phyloP scores from a whole-genome alignment of 2,888 invertebrate genomes.

The Cephus sareptanus region DNA sequence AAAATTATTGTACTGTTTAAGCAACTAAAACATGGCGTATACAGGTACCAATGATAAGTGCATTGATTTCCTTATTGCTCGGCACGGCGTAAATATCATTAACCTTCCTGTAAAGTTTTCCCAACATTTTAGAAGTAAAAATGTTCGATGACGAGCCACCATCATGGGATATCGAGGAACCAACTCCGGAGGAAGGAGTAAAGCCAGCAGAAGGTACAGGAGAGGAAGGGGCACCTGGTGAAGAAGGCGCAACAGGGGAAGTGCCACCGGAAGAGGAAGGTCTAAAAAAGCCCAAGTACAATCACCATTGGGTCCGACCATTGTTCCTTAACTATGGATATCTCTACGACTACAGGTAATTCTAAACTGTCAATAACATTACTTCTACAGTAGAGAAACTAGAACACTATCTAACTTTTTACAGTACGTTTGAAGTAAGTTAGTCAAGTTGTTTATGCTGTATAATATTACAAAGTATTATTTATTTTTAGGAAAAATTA shows the following conservation, averaged over 20 bases:
- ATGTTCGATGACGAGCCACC: constrained; percentile 51
- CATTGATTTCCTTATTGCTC: not conserved
- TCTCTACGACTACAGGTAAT: constrained; percentile 78
- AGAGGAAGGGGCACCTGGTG: constrained; percentile 55
- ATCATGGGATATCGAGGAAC: constrained; percentile 47
- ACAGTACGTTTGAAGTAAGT: not conserved
- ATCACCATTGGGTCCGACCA: constrained; percentile 89
- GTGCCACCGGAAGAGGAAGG: constrained; percentile 60
- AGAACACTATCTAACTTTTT: not conserved
- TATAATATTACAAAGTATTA: not conserved
- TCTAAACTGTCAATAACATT: not conserved
- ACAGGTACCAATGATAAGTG: not conserved
- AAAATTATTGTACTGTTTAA: not conserved
- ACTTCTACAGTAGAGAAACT: no score
- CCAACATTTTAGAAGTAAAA: not conserved
- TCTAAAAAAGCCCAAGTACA: constrained; percentile 71
- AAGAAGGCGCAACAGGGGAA: constrained; percentile 67
- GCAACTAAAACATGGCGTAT: not conserved
- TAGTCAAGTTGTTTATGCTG: not conserved
- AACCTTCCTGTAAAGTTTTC: not conserved
- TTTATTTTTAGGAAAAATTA: constrained; percentile 75
- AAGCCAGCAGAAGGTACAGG: constrained; percentile 47
- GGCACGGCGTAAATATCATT: not conserved
- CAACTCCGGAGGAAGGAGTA: constrained; percentile 43
- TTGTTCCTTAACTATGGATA: constrained; percentile 85